Conservation (phyloP, 2,113 vertebrate species). For the Anthoscopus minutus region DNA sequence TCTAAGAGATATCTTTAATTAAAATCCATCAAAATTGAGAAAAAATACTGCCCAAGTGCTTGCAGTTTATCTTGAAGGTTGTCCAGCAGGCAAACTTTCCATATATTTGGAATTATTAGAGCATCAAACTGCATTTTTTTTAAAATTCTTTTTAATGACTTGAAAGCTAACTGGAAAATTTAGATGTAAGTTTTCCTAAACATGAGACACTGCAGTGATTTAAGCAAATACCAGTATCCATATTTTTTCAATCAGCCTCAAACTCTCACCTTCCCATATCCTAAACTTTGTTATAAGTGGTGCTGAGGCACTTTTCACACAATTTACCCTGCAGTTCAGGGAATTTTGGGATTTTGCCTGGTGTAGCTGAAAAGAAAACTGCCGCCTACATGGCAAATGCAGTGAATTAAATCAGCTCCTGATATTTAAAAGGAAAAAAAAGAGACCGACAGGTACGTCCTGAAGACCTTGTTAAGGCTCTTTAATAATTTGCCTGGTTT, state of each 20-base stretch:
- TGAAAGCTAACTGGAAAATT: not conserved
- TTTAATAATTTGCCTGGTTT: not conserved
- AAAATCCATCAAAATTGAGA: not conserved
- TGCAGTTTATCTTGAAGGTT: accelerated
- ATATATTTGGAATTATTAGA: not conserved
- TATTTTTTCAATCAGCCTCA: not conserved
- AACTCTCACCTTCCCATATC: not conserved
- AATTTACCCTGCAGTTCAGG: not conserved
- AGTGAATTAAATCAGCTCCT: not conserved
- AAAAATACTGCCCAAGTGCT: not conserved
- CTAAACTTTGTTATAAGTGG: not conserved
- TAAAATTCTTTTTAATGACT: not conserved
- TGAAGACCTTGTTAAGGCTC: not conserved
- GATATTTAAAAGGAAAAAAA: not conserved
- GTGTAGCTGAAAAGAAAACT: not conserved
- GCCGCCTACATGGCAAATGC: not conserved
- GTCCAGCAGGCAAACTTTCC: not conserved
- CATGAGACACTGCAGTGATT: not conserved
- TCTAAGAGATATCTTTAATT: not conserved
- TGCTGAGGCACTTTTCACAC: not conserved
- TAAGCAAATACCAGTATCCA: not conserved
- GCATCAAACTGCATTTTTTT: no score
- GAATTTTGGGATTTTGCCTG: not conserved
- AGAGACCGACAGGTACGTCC: not conserved
- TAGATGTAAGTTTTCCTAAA: not conserved